Evolutionary conservation across 2,888 invertebrate genomes (phyloP).

Genomic region (Piscicola geometra): DNA sequence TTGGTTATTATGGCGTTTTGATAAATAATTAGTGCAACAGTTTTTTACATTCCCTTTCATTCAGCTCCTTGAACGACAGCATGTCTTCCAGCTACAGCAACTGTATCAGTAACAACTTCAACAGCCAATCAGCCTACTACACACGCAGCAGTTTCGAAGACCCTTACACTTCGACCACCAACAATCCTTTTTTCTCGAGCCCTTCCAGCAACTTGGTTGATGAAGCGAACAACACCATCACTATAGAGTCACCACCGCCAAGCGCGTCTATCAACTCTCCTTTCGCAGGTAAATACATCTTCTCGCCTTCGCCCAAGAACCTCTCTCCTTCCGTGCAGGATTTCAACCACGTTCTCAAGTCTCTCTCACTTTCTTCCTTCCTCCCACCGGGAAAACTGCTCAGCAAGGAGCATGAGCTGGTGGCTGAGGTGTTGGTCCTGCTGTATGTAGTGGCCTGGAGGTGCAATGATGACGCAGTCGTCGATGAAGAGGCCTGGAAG

Average conservation of each 20-base stretch:
- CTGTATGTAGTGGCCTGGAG: conserved; percentile 27
- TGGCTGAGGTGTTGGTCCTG: neutral
- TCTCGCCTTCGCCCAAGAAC: neutral
- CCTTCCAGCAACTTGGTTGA: neutral
- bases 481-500: conserved; percentile 29
- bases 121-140: no score
- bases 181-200: neutral
- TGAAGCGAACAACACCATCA: neutral
- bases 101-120: neutral
- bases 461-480: conserved; percentile 14
- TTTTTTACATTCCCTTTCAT: no score
- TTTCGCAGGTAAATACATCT: neutral
- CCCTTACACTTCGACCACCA: neutral
- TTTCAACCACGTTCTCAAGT: neutral
- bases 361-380: neutral
- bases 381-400: neutral
- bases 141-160: conserved; percentile 8
- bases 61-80: no score
- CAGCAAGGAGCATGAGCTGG: neutral
- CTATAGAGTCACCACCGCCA: neutral
- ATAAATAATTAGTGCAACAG: no score
- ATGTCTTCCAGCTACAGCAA: no score
- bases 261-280: neutral
- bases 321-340: neutral
- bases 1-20: no score